Evolutionary conservation across 2,113 vertebrate species (phyloP), one percentile per base, ranked within the genome.

Genomic region (Fregata magnificens): DNA sequence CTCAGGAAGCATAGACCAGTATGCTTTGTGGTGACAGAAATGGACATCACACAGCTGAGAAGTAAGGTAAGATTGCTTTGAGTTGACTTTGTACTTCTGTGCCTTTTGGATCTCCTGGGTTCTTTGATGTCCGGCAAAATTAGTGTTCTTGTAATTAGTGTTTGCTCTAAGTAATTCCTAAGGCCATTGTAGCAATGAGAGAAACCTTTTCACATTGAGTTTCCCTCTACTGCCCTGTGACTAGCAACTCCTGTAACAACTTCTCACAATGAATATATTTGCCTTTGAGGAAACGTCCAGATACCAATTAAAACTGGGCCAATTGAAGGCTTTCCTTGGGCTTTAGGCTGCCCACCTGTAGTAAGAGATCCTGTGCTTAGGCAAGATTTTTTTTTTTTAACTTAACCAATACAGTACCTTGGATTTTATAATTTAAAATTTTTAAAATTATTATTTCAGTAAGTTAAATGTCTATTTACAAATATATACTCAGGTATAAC

Each of bases 1-100:
- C 36, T 50, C 0, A 0, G 47, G 20, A 42, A 32, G 5, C 4
- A 2, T 6, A 17, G 72, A 7, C 26, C 0, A 0, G 0, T 24
- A 8, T 4, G 31, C 53, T 65, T 36, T 67, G 20, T 11, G 44
- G 40, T 44, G 53, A 6, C 59, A 84, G 36, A 70, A 70, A 49
- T 7, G 42, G 59, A 2, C 45, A 25, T 62, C 3, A 0, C 22
- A 9, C 12, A 50, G 55, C 13, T 61, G 29, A 21, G 34, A 4
- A 45, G 4, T 22, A 8, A 31, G 31, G 14, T 3, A 25, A 73
- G 25, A 9, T 36, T 79, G 36, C 31, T 86, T 16, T 63, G 47
- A 28, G 6, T 14, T 42, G 49, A 44, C 19, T 62, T 21, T 38
- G 9, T 28, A 3, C 22, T 77, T 38, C 52, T 16, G 16, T 47